These are phyloP conservation scores for Salvelinus namaycush DNA, from an alignment of 2,113 vertebrate species.

Conservation along the genomic window DNA sequence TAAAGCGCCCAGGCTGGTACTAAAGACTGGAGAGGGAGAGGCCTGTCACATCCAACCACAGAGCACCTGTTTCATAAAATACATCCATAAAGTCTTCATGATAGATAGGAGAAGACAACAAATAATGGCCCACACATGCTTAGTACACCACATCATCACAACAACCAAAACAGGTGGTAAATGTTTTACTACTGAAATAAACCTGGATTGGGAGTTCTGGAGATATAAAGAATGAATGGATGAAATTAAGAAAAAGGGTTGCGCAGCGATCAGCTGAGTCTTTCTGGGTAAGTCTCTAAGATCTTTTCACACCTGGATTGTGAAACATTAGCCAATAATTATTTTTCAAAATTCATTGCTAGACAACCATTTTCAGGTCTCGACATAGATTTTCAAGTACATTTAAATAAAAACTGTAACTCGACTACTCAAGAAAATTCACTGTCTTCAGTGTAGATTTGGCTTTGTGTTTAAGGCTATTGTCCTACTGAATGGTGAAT, in stretches of 20 bases:
- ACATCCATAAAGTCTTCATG: constrained; percentile 29
- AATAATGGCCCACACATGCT: background rate
- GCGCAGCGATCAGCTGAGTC: background rate
- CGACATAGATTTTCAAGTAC: no score
- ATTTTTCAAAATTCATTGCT: no score
- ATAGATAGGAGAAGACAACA: no score
- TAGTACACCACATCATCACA: constrained; percentile 20
- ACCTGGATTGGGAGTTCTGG: constrained; percentile 39
- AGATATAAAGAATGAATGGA: constrained; percentile 4
- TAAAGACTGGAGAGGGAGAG: background rate
- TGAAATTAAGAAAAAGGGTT: background rate
- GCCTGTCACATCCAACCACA: background rate
- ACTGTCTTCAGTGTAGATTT: no score
- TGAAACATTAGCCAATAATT: no score
- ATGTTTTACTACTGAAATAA: constrained; percentile 20
- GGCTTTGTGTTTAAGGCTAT: no score
- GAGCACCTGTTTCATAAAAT: constrained; percentile 28
- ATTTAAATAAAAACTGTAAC: no score
- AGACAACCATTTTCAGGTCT: no score
- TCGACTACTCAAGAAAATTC: no score
- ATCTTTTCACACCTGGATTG: no score
- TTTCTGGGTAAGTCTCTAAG: no score
- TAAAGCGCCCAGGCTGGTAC: background rate
- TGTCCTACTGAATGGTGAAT: no score
- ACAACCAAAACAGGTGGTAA: constrained; percentile 37